Evolutionary conservation across 2,113 vertebrate genomes (phyloP), one percentile per base, ranked within the genome.

Genomic region (Neogobius melanostomus): DNA sequence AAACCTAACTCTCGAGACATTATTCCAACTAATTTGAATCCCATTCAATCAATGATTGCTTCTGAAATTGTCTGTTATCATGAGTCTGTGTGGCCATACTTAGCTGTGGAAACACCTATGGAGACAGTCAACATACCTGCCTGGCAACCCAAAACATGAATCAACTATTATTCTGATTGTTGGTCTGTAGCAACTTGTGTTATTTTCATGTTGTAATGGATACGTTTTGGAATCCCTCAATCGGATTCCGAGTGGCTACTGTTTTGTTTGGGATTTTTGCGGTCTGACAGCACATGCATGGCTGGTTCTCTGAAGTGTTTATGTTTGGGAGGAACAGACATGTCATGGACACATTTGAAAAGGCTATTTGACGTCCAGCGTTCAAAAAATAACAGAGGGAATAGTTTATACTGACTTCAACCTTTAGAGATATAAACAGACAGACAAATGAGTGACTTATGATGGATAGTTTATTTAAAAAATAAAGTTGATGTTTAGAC

Each of bases 191-290:
- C 46, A 60, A 56, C 46, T 21, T 66, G 60, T 12, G 50, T 12
- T 52, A 69, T 64, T 63, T 66, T 45, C 51, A 47, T 50, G 17
- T 69, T 57, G 11, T 57, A 36, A 17, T 28, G 1, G 11, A 47
- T 50, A 9, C 44, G 65, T n/a, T 48, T 4, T 36, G 50, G 16
- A 62, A 69, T 36, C 71, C 69, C 72, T 61, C 82, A 78, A 74
- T 36, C 4, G 42, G 80, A 72, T 68, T 86, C 50, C 69, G 69
- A 80, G 73, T 74, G 71, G 79, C 77, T 65, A 59, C 72, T 77
- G 68, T 85, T 88, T 76, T 86, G 69, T 80, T 83, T 84, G 74
- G 64, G 67, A 76, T 74, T 79, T 59, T 70, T 82, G 79, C 15
- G 69, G 68, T 83, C 74, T 83, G 54, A 76, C 72, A 83, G 76